phyloP scores from a whole-genome alignment of 64 coral and sea anemone species.

The Cladopsammia gracilis region DNA sequence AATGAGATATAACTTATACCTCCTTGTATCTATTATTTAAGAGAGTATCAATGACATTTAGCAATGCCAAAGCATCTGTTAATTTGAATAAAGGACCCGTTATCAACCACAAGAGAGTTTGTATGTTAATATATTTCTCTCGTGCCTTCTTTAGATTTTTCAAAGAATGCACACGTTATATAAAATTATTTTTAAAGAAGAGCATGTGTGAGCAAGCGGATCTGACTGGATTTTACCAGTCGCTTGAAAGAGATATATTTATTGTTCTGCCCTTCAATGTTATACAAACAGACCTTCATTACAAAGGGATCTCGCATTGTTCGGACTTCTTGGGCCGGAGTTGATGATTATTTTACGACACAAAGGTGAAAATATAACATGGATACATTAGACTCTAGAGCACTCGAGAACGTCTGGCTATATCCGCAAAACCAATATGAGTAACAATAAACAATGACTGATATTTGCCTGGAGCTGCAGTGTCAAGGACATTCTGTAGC shows the following conservation, averaged over 20 bases:
- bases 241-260: constrained; percentile 46
- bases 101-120: constrained; percentile 12
- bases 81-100: constrained; percentile 29
- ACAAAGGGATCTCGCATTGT: constrained; percentile 24
- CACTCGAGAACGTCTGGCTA: neutral
- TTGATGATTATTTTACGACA: constrained; percentile 33
- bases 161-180: neutral
- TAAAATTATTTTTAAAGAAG: neutral
- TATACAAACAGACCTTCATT: constrained; percentile 44
- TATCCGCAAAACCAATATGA: constrained; percentile 5
- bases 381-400: neutral
- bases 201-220: neutral
- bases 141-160: neutral
- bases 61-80: neutral
- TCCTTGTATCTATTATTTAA: constrained; percentile 14
- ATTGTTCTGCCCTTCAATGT: constrained; percentile 33
- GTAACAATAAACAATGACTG: neutral
- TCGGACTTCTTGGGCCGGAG: constrained; percentile 19
- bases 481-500: neutral
- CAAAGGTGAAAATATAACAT: neutral
- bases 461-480: neutral
- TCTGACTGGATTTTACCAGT: neutral
- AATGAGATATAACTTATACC: neutral
- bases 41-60: constrained; percentile 52
- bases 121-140: neutral